These are phyloP conservation scores for Pseudoips prasinana DNA, from an alignment of 2,888 invertebrate genomes.

Conservation along the genomic window DNA sequence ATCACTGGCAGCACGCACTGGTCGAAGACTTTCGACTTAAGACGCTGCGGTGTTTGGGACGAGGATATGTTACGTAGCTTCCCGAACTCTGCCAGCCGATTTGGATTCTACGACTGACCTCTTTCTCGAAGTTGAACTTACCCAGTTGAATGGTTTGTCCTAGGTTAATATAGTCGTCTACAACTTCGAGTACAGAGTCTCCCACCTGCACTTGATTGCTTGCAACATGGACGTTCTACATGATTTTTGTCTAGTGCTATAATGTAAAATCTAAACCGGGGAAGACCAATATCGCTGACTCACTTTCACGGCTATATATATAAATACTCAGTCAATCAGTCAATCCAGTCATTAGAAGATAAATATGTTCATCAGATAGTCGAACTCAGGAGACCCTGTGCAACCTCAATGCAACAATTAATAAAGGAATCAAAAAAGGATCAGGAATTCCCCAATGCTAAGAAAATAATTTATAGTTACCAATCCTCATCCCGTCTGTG, in stretches of 20 bases:
- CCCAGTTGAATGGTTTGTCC: too few relatives aligned
- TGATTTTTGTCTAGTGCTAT: slow-evolving; percentile 31
- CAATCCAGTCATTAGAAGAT: slow-evolving; percentile 1
- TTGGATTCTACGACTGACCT: too few relatives aligned
- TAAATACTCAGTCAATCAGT: background rate
- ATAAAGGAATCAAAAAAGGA: slow-evolving; percentile 7
- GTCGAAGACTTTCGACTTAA: too few relatives aligned
- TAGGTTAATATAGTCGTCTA: too few relatives aligned
- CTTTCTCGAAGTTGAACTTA: slow-evolving; percentile 44
- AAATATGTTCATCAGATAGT: slow-evolving; percentile 16
- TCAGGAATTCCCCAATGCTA: slow-evolving; percentile 9
- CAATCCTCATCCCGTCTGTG: slow-evolving; percentile 18
- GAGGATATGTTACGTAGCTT: too few relatives aligned
- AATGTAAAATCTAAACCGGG: slow-evolving; percentile 26
- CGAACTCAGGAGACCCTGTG: slow-evolving; percentile 10
- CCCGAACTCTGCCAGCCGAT: too few relatives aligned
- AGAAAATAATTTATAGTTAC: slow-evolving; percentile 12
- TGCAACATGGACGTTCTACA: too few relatives aligned
- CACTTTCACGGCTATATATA: slow-evolving; percentile 24
- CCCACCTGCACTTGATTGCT: too few relatives aligned
- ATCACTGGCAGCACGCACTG: too few relatives aligned
- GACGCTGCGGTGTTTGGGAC: too few relatives aligned
- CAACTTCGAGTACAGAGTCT: too few relatives aligned
- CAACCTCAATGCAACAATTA: slow-evolving; percentile 13
- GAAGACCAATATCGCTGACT: slow-evolving; percentile 38